Evolutionary conservation across 2,888 invertebrate genomes (phyloP).

Genomic region (Lochmaea crataegi): DNA sequence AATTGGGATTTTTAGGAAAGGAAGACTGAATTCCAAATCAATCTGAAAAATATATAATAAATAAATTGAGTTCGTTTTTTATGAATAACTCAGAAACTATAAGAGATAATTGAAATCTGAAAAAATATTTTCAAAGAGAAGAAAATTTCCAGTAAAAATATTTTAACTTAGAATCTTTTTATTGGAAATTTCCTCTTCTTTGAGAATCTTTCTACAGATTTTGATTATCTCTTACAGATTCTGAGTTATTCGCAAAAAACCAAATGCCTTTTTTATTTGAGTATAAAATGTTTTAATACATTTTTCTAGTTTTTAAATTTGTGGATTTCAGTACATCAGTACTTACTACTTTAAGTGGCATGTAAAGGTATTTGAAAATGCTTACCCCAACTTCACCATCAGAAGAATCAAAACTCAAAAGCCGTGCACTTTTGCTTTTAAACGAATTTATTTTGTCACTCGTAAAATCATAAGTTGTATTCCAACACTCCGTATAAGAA

Average conservation of each 20-base stretch:
- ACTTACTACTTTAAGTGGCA: no score
- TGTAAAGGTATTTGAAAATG: slow-evolving; percentile 41
- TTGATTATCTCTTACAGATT: no score
- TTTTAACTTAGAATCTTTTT: no score
- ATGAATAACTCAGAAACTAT: no score
- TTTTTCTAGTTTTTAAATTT: no score
- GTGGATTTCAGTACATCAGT: background rate
- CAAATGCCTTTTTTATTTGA: no score
- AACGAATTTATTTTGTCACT: slow-evolving; percentile 13
- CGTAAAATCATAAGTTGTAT: slow-evolving; percentile 18
- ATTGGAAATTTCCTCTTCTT: no score
- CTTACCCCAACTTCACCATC: slow-evolving; percentile 70
- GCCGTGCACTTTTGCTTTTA: slow-evolving; percentile 55
- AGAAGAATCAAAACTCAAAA: slow-evolving; percentile 71
- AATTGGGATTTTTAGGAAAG: slow-evolving; percentile 76
- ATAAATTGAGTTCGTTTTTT: background rate
- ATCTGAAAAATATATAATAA: slow-evolving; percentile 65
- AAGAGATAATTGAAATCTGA: no score
- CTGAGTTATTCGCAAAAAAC: no score
- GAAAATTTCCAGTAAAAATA: no score
- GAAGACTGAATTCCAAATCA: slow-evolving; percentile 74
- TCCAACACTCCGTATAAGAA: slow-evolving; percentile 6
- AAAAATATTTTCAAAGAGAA: no score
- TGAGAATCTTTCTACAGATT: background rate
- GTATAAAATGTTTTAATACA: no score